phyloP scores from a whole-genome alignment of 2,888 invertebrate species.

The Xylocampa areola region DNA sequence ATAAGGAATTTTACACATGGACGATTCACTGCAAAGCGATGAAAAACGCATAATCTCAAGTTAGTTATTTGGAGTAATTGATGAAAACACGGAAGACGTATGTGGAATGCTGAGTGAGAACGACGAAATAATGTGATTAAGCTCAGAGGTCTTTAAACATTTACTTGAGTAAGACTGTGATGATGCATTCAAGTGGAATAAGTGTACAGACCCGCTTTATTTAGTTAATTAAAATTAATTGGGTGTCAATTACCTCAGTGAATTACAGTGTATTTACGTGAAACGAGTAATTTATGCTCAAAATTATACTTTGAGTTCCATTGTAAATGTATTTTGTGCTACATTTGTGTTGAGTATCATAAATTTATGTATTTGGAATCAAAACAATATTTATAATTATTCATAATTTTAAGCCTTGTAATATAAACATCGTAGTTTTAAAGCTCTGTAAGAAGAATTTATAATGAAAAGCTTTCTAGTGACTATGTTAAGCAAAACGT shows the following conservation, averaged over 20 bases:
- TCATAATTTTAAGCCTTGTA: too few relatives aligned
- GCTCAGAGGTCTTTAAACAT: conserved; percentile 7
- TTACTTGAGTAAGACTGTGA: not conserved
- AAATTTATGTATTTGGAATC: too few relatives aligned
- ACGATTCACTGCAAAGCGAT: conserved; percentile 7
- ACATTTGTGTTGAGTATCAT: too few relatives aligned
- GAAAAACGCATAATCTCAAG: conserved; percentile 11
- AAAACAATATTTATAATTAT: too few relatives aligned
- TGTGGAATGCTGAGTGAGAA: not conserved
- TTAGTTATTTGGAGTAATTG: not conserved
- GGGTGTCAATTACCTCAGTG: conserved; percentile 3
- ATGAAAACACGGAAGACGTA: not conserved
- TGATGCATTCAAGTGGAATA: conserved; percentile 15
- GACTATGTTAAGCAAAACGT: too few relatives aligned
- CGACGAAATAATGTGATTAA: conserved; percentile 1
- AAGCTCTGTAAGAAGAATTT: too few relatives aligned
- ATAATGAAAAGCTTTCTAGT: too few relatives aligned
- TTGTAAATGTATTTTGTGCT: too few relatives aligned
- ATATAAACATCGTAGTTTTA: too few relatives aligned
- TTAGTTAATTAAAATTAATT: conserved; percentile 25
- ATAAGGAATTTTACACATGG: conserved; percentile 20
- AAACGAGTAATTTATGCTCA: not conserved
- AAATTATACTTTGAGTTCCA: not conserved
- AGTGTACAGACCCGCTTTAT: conserved; percentile 4
- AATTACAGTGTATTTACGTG: not conserved